Evolutionary conservation across 2,888 invertebrate genomes (phyloP), one percentile per base, ranked within the genome.

Genomic region (Hermodice carunculata): DNA sequence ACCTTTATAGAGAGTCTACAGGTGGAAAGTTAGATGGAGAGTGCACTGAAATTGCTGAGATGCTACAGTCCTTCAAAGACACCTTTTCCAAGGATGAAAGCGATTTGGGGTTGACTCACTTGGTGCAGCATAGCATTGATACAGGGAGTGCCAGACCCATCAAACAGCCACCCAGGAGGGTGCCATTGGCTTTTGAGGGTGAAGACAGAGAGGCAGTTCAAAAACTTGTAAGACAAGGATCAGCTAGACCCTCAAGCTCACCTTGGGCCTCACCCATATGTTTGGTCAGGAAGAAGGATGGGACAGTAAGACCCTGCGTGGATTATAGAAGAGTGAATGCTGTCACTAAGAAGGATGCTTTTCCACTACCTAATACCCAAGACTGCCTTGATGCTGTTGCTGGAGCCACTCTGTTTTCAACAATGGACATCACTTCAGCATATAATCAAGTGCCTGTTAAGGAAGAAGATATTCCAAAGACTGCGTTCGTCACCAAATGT

Each of bases 281-380:
- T 24, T 4, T 52, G 17, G 32, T 52, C 3, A 29, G 34, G 26
- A 29, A 32, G 8, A 52, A 52, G 19, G 29, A 70, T 26, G 69
- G 73, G 8, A 60, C 44, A 19, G 40, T 43, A 28, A 34, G 73
- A 28, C 34, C 71, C 8, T 73, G 73, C 51, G 52, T 67, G 0
- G 72, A 75, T 51, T 76, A 56, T 32, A 22, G 69, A 2, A 28
- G 44, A 24, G 46, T 76, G 17, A 76, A 75, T 42, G 6, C 0
- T 22, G 40, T 63, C n/a, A 53, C 64, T 0, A 49, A 54, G 29
- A 26, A 24, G 64, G 67, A 68, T 8, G 37, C 42, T 0, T 63
- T 61, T 17, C 73, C 70, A 5, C 26, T 73, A 8, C 70, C 72
- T 19, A n/a, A 56, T 22, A 66, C 70, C 57, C 17, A 24, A 6